Evolutionary conservation across 2,888 invertebrate species (phyloP), one percentile per base, ranked within the genome.

Genomic region (Nipponacmea schrenckii): DNA sequence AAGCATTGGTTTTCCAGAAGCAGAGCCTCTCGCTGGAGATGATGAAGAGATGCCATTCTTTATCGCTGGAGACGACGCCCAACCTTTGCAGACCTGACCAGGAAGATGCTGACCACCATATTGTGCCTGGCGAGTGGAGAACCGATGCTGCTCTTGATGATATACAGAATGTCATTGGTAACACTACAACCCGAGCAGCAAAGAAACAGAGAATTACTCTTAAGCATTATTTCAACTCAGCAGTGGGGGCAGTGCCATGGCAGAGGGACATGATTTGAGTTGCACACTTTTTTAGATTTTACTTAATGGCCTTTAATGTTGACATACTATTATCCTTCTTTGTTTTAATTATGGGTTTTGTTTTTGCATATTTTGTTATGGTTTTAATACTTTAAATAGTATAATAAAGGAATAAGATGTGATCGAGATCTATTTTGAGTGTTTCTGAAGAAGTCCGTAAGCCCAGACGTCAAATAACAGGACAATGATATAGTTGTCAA

Each of bases 61-160:
- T 69, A 56, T 79, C 63, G 62, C 79, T 64, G 81, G 76, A n/a
- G 78, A 79, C 67, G 79, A 81, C 70, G 80, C 76, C 79, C 14
- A 71, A 77, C 26, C 75, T 71, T 46, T 64, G 45, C n/a, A 66
- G 65, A 17, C 62, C 79, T 26, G 76, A 80, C 69, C 50, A 45
- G 12, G 79, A 79, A 64, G 75, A 80, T 71, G 75, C 44, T n/a
- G 48, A 75, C 64, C 73, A 76, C 67, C 46, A 75, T n/a, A 17
- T 81, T 31, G 66, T 77, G 46, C 77, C 71, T 56, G 78, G 77
- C n/a, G 73, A 50, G 63, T 80, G 80, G 80, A 72, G 73, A 44
- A 27, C 66, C 1, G 66, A 62, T 64, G 68, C 73, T 7, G 48
- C 63, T 62, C 31, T 73, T 66, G 70, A 64, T 8, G 70, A 74